These are phyloP conservation scores for Sarcophilus harrisii DNA, from an alignment of 2,797 vertebrate genomes.

Conservation along the genomic window DNA sequence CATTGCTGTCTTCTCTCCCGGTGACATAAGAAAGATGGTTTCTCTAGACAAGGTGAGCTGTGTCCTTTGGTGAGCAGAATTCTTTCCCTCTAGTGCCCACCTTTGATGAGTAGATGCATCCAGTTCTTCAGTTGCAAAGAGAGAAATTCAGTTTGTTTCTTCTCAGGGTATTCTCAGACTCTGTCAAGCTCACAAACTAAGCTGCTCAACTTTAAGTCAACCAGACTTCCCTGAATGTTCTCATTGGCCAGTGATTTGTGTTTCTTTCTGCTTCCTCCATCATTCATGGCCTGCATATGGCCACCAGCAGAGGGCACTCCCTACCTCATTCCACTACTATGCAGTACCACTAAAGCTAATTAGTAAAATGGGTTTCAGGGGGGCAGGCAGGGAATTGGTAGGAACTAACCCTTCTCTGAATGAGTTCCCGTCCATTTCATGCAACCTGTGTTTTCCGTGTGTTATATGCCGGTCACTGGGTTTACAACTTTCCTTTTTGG, in stretches of 20 bases:
- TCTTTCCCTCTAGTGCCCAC: neutral
- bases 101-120: neutral
- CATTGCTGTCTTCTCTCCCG: neutral
- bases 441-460: neutral
- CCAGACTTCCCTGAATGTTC: neutral
- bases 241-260: neutral
- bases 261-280: neutral
- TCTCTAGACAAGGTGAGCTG: neutral
- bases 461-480: neutral
- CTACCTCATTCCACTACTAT: neutral
- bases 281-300: neutral
- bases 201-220: neutral
- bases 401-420: neutral
- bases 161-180: neutral
- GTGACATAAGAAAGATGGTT: neutral
- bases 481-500: neutral
- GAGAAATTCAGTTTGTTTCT: neutral
- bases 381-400: neutral
- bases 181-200: neutral
- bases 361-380: neutral
- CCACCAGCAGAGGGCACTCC: conserved; percentile 61
- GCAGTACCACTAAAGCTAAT: neutral
- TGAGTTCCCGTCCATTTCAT: accelerated
- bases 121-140: neutral
- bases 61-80: neutral